Base-by-base conservation (phyloP, 2,888 invertebrate genomes). In the Lasioglossum vierecki region DNA sequence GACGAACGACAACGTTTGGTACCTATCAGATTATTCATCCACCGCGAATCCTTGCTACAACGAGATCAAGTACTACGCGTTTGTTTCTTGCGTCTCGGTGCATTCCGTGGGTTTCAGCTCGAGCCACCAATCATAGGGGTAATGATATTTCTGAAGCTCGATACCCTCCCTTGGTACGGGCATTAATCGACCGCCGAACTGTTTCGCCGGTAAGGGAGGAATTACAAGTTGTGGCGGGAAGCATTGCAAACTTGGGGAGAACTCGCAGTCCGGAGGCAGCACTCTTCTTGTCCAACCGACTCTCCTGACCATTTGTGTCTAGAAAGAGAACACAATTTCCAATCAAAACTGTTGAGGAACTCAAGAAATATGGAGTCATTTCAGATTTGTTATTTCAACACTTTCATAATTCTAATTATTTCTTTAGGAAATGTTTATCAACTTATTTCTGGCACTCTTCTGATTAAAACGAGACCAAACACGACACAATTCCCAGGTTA, bases 81-180 rank as follows among this genome's bases (percentile, higher is more conserved):
- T 89, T 13, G 84, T 73, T 72, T 92, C 90, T 79, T 91, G 90
- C 4, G 85, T 91, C 76, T 93, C 93, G 60, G 93, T 88, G 70
- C 95, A 95, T 86, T 95, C 95, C 74, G 95, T 94, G 13, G 95
- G 95, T 73, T 95, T 93, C 72, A 95, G 92, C 90, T 95, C 95
- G 86, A 95, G 94, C 96, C 96, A 96, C 96, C 96, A 96, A 85
- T 95, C 95, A 81, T 96, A 95, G 1, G 96, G 96, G 91, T 96
- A 96, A 76, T 96, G 95, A 92, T 96, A 96, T 91, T 96, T 96
- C 86, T 96, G 96, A 70, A 96, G 94, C 93, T 96, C 96, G 63
- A 96, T 95, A 77, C 96, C 96, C 91, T 96, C 96, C 73, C 95
- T 92, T 2, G 96, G 96, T 26, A 96, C 96, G 15, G 96, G 96